phyloP scores from a whole-genome alignment of 1,140 invertebrate genomes.

The Bombus vancouverensis region DNA sequence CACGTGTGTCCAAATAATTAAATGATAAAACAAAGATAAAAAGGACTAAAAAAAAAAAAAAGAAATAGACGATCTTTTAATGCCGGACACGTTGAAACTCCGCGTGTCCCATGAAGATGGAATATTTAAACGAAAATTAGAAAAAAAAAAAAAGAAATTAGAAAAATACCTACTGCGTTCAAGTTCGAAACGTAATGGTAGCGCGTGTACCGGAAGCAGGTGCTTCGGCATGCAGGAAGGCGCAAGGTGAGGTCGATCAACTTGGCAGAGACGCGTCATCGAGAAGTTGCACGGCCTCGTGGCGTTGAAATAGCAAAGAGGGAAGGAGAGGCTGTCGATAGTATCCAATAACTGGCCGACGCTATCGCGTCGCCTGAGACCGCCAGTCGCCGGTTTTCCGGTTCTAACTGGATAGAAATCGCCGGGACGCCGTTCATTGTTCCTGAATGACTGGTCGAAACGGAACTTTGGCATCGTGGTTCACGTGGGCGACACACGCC shows the following conservation, averaged over 20 bases:
- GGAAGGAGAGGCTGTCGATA: conserved; percentile 39
- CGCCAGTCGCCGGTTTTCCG: conserved; percentile 70
- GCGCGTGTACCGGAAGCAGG: not conserved
- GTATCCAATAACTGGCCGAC: conserved; percentile 49
- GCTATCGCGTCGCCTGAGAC: conserved; percentile 62
- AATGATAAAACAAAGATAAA: not conserved
- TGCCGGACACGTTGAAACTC: not conserved
- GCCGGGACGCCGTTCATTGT: conserved; percentile 38
- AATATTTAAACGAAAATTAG: not conserved
- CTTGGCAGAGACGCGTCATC: conserved; percentile 10
- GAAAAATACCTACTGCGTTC: not conserved
- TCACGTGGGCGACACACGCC: not conserved
- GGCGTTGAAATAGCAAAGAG: not conserved
- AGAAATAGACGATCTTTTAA: not conserved
- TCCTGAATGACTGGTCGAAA: conserved; percentile 53
- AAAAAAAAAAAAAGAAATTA: too few relatives aligned
- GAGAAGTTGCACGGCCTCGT: not conserved
- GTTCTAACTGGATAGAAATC: conserved; percentile 63
- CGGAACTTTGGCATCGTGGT: conserved; percentile 25
- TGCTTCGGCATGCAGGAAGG: not conserved
- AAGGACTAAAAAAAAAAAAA: not conserved
- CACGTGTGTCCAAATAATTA: not conserved
- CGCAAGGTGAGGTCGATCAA: conserved; percentile 26
- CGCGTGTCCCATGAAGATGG: too few relatives aligned
- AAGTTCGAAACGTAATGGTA: not conserved